A percentile compares a stretch with the other conserved stretches of the same genome.
Conservation (phyloP, 2,797 vertebrate species). For the Helarctos malayanus region DNA sequence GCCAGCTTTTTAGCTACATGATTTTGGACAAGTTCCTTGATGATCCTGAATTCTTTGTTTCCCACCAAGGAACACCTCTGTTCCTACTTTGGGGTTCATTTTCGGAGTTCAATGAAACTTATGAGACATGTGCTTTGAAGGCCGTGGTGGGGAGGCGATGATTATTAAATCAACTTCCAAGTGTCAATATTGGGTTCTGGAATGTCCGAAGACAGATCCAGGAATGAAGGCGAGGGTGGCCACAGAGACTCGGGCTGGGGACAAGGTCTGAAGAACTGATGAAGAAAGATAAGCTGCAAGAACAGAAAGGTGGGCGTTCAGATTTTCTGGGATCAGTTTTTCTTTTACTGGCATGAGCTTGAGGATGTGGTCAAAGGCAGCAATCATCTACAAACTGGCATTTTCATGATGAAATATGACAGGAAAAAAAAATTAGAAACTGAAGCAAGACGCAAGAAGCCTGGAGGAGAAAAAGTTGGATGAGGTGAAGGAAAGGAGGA, state of each 20-base stretch:
- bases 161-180: not conserved
- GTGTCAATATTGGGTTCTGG: not conserved
- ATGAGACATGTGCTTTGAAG: conserved; percentile 24
- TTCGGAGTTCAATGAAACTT: not conserved
- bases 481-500: not conserved
- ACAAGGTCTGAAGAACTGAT: not conserved
- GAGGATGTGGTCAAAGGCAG: not conserved
- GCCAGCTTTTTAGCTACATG: not conserved
- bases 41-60: not conserved
- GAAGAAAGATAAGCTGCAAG: not conserved
- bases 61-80: not conserved
- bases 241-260: not conserved
- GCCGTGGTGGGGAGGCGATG: not conserved
- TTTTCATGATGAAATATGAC: not conserved
- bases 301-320: not conserved
- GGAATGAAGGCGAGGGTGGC: not conserved
- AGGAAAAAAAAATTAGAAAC: not conserved
- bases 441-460: not conserved
- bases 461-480: not conserved
- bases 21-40: not conserved
- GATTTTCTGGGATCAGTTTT: not conserved
- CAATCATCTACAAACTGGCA: not conserved
- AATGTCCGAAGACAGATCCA: not conserved
- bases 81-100: not conserved
- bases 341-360: not conserved